Percentiles rank a stretch among this genome's conserved stretches.
phyloP scores from a whole-genome alignment of 2,797 vertebrate genomes.

The Esox masquinongy region DNA sequence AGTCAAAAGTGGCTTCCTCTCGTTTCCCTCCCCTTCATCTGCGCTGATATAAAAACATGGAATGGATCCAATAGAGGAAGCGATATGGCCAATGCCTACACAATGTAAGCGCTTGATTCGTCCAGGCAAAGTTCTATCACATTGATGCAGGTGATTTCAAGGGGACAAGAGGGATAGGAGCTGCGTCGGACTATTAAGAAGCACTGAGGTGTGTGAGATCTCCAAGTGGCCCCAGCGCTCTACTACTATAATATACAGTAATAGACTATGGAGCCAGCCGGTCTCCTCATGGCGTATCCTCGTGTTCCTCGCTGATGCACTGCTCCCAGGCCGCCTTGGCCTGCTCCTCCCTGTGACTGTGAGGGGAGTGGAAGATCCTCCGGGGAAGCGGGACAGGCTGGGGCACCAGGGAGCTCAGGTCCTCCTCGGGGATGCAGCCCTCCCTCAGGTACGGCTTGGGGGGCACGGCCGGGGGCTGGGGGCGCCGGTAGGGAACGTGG shows the following conservation, averaged over 20 bases:
- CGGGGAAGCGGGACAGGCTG: constrained; percentile 91
- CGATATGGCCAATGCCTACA: neutral
- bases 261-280: constrained; percentile 13
- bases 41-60: constrained; percentile 41
- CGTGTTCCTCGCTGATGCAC: constrained; percentile 89
- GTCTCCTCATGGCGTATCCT: constrained; percentile 64
- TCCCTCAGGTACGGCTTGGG: constrained; percentile 93
- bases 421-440: constrained; percentile 84
- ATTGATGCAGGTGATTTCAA: constrained; percentile 52
- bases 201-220: neutral
- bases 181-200: neutral
- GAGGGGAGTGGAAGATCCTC: constrained; percentile 88
- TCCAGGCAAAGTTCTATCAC: constrained; percentile 20
- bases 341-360: constrained; percentile 86
- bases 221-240: neutral
- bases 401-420: constrained; percentile 71
- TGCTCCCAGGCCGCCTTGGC: constrained; percentile 94
- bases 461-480: constrained; percentile 87
- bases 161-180: constrained; percentile 30
- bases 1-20: constrained; percentile 10
- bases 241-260: constrained; percentile 25
- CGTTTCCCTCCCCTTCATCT: constrained; percentile 41
- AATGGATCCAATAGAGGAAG: neutral
- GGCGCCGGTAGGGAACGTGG: constrained; percentile 84
- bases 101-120: neutral